Percentiles rank a stretch among this genome's conserved stretches.
phyloP scores from a whole-genome alignment of 2,797 vertebrate genomes.

The Antrozous pallidus region DNA sequence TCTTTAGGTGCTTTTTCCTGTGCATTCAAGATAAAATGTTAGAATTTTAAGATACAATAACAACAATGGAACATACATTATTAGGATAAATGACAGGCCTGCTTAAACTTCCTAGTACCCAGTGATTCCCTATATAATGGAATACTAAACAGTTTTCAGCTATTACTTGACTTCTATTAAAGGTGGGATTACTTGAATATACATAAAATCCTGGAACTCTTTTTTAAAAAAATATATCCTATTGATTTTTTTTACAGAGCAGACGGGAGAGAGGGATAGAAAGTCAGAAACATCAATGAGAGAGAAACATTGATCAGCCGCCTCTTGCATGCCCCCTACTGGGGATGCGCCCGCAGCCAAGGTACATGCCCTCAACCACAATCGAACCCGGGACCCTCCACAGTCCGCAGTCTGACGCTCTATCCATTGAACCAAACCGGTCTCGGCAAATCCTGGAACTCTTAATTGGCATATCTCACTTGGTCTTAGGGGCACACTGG shows the following conservation, averaged over 20 bases:
- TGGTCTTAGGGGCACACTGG: background rate
- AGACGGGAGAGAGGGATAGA: no score
- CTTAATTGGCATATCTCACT: background rate
- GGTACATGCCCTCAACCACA: no score
- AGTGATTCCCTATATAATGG: background rate
- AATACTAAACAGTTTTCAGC: background rate
- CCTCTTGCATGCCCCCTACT: no score
- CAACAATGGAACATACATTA: background rate
- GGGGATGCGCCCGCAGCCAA: no score
- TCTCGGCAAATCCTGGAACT: background rate
- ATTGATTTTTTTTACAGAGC: no score
- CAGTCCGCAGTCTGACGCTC: no score
- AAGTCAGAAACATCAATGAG: no score
- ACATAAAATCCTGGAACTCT: background rate
- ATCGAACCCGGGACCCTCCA: no score
- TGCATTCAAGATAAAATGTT: background rate
- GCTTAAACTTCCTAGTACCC: background rate
- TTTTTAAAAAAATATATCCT: no score
- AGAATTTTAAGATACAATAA: background rate
- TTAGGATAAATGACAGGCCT: background rate
- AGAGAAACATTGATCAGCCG: no score
- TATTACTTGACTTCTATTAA: background rate
- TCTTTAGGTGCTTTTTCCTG: background rate
- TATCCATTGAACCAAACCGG: no score
- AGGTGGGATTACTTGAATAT: background rate